Evolutionary conservation across 2,113 vertebrate species (phyloP).

Genomic region (Larimichthys crocea): DNA sequence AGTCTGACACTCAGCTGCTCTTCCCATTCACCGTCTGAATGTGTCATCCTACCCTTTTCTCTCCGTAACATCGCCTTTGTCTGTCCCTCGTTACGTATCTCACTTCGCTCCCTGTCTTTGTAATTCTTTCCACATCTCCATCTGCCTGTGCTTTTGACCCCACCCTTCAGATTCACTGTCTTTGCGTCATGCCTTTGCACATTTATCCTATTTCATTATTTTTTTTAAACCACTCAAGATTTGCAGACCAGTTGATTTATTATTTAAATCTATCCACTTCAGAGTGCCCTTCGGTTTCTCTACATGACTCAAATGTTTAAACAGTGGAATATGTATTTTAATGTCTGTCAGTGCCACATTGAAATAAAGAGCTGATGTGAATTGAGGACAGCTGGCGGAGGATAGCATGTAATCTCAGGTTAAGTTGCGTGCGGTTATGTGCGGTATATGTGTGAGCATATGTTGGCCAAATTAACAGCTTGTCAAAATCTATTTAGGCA

Average conservation of each 20-base stretch:
- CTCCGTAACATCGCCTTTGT: not conserved
- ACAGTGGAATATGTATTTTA: not conserved
- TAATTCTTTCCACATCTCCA: conserved; percentile 10
- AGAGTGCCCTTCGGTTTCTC: conserved; percentile 23
- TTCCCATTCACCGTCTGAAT: conserved; percentile 4
- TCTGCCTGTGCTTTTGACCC: not conserved
- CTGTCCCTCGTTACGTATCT: not conserved
- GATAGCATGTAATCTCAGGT: not conserved
- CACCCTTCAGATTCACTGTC: not conserved
- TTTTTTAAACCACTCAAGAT: conserved; percentile 24
- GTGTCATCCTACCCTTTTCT: not conserved
- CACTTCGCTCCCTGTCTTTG: not conserved
- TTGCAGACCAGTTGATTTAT: conserved; percentile 34
- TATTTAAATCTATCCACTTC: conserved; percentile 17
- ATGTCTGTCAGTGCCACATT: not conserved
- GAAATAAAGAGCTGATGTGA: not conserved
- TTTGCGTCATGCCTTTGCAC: not conserved
- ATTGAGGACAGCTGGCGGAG: not conserved
- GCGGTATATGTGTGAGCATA: not conserved
- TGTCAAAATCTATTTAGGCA: conserved; percentile 24
- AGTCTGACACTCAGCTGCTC: conserved; percentile 16
- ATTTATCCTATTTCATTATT: conserved; percentile 25
- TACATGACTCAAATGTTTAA: conserved; percentile 7
- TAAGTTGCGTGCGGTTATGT: not conserved
- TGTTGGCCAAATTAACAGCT: conserved; percentile 18